phyloP scores from a whole-genome alignment of 2,888 invertebrate genomes.

The Chromoteleia sp. region DNA sequence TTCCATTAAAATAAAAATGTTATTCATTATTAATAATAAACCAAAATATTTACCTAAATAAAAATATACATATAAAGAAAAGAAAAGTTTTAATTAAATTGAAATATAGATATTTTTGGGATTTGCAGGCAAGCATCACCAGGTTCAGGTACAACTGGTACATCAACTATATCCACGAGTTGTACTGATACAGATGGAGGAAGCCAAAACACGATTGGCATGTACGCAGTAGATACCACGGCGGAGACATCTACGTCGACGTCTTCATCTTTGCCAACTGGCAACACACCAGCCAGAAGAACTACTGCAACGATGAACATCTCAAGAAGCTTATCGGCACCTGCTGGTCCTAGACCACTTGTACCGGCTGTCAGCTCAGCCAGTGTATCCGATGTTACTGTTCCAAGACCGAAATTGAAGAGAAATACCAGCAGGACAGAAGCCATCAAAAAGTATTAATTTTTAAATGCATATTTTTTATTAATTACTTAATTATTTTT shows the following conservation, averaged over 20 bases:
- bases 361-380: slow-evolving; percentile 77
- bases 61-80: too few relatives aligned
- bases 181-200: slow-evolving; percentile 79
- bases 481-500: too few relatives aligned
- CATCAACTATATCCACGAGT: slow-evolving; percentile 80
- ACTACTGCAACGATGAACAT: slow-evolving; percentile 74
- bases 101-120: not conserved
- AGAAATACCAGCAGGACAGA: slow-evolving; percentile 85
- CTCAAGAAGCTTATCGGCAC: slow-evolving; percentile 79
- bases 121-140: slow-evolving; percentile 83
- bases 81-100: not conserved
- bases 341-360: slow-evolving; percentile 80
- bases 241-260: slow-evolving; percentile 75
- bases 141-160: slow-evolving; percentile 82
- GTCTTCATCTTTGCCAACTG: slow-evolving; percentile 69
- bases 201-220: slow-evolving; percentile 73
- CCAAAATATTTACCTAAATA: too few relatives aligned
- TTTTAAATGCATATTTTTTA: too few relatives aligned
- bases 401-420: slow-evolving; percentile 85
- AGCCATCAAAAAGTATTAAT: slow-evolving; percentile 83
- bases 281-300: slow-evolving; percentile 40
- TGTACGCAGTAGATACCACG: slow-evolving; percentile 79
- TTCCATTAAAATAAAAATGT: too few relatives aligned
- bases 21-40: too few relatives aligned
- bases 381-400: slow-evolving; percentile 82